These are phyloP conservation scores for Fregetta grallaria DNA, from an alignment of 2,113 vertebrate genomes.

Conservation along the genomic window DNA sequence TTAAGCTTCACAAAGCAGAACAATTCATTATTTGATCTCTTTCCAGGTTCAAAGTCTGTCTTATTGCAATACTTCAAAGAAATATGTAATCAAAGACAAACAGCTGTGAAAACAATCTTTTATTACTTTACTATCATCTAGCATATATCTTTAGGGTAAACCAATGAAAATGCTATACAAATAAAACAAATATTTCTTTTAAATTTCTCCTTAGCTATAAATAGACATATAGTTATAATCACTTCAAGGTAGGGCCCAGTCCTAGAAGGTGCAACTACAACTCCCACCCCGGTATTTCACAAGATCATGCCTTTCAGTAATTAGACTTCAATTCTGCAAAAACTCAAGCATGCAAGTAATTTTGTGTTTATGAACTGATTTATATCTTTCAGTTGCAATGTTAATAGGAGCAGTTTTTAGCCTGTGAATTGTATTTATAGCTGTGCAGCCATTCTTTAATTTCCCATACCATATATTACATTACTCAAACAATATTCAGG, in stretches of 20 bases:
- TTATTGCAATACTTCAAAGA: constrained; percentile 99
- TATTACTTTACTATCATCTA: constrained; percentile 98
- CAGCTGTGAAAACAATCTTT: constrained; percentile 99
- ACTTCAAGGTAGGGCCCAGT: constrained; percentile 53
- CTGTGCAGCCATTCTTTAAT: constrained; percentile 33
- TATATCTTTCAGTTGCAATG: constrained; percentile 56
- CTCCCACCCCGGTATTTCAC: constrained; percentile 12
- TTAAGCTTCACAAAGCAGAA: constrained; percentile 95
- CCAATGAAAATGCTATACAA: constrained; percentile 77
- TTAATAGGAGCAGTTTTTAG: constrained; percentile 51
- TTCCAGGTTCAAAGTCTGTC: constrained; percentile 98
- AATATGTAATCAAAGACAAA: constrained; percentile 97
- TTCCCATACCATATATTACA: constrained; percentile 37
- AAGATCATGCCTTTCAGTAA: constrained; percentile 41
- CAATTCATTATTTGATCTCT: constrained; percentile 97
- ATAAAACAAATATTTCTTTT: constrained; percentile 71
- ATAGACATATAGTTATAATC: constrained; percentile 55
- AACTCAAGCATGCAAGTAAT: constrained; percentile 50
- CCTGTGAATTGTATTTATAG: constrained; percentile 48
- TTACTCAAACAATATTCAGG: constrained; percentile 34
- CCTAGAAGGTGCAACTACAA: constrained; percentile 16
- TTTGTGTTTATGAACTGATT: constrained; percentile 64
- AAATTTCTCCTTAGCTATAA: constrained; percentile 69
- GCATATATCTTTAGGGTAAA: constrained; percentile 90
- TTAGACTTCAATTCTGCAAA: constrained; percentile 45